These are phyloP conservation scores for Bettongia penicillata DNA, from an alignment of 2,113 vertebrate genomes.

Conservation along the genomic window DNA sequence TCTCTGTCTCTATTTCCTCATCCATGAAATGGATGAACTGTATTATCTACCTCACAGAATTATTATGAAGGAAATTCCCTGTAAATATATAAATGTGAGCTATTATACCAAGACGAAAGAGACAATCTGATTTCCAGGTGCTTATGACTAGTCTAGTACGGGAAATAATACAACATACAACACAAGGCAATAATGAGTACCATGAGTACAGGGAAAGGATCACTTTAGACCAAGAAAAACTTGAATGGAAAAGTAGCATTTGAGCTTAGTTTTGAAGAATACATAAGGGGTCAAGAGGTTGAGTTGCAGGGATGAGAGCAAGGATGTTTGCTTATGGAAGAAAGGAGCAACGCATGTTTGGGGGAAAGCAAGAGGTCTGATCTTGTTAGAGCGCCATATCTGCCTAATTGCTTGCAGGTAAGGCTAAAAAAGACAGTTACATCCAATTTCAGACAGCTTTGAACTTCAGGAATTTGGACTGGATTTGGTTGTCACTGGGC, in stretches of 20 bases:
- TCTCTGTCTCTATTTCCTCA: no score
- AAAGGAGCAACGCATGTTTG: not conserved
- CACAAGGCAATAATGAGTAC: not conserved
- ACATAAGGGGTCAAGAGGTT: not conserved
- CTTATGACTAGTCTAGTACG: not conserved
- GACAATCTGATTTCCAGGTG: not conserved
- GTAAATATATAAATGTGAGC: not conserved
- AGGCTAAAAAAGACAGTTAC: not conserved
- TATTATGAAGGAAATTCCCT: not conserved
- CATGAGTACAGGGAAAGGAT: conserved; percentile 1
- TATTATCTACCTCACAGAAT: no score
- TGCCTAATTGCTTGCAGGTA: not conserved
- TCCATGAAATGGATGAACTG: no score
- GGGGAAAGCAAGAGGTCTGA: not conserved
- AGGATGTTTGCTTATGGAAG: not conserved
- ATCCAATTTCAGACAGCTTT: no score
- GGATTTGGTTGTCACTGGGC: not conserved
- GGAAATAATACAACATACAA: not conserved
- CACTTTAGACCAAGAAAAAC: not conserved
- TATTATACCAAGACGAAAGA: not conserved
- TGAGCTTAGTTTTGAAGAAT: conserved; percentile 9
- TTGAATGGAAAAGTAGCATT: not conserved
- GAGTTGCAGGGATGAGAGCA: not conserved
- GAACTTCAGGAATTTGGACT: not conserved
- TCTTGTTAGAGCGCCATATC: conserved; percentile 7